These are phyloP conservation scores for Asobara japonica DNA, from an alignment of 1,140 invertebrate species.

Conservation along the genomic window DNA sequence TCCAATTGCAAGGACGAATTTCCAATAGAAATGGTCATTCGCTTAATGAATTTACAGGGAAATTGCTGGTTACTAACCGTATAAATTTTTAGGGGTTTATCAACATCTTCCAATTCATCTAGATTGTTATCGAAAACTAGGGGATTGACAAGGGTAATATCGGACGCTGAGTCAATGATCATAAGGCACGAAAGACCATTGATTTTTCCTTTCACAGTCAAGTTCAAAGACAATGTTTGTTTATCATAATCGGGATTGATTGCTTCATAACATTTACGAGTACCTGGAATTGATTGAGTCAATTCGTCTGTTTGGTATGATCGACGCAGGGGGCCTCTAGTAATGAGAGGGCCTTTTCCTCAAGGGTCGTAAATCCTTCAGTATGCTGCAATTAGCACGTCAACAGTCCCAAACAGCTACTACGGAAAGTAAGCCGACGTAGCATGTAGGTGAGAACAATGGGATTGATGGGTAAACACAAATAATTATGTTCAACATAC, in stretches of 20 bases:
- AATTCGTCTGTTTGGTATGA: no score
- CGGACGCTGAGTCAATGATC: neutral
- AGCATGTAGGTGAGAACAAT: no score
- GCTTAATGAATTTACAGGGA: neutral
- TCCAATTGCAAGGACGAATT: neutral
- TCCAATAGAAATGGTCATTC: neutral
- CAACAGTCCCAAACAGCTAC: no score
- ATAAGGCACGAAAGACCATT: neutral
- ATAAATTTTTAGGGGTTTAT: neutral
- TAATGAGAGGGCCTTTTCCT: no score
- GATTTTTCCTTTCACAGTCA: neutral
- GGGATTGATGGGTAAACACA: no score
- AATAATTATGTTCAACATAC: no score
- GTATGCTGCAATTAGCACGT: no score
- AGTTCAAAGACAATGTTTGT: neutral
- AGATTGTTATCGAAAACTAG: neutral
- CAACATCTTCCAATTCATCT: neutral
- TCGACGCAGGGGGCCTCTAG: no score
- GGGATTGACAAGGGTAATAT: neutral
- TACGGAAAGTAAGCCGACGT: no score
- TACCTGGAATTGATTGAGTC: neutral
- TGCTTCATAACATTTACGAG: neutral
- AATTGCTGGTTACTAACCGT: neutral
- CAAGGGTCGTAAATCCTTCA: no score
- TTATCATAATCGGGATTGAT: neutral